Evolutionary conservation across 2,888 invertebrate species (phyloP), one percentile per base, ranked within the genome.

Genomic region (Trichogramma evanescens): DNA sequence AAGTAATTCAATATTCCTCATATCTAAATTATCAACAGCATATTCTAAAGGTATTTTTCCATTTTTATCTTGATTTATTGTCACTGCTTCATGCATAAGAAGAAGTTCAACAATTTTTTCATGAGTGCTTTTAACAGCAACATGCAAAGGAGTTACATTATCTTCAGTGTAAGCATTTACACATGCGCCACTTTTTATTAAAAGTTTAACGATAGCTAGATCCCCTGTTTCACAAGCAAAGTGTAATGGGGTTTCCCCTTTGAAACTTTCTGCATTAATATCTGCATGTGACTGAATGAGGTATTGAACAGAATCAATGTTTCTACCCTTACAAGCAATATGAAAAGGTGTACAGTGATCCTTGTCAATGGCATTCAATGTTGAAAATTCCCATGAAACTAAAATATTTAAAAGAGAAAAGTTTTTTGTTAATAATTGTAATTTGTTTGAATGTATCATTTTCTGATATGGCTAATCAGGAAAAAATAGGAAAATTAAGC

Each of bases 291-390:
- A 44, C 8, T 58, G 5, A 10, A 64, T 10, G 7, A 64, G 51
- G 43, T 58, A 50, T 46, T 54, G 7, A 5, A 62, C 53, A n/a
- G 54, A 56, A 10, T 50, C 43, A 8, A 42, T 43, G 13, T 49
- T 41, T 42, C 26, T 48, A 26, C 48, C 39, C 43, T 52, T 44
- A 5, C 51, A 52, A 44, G 64, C 64, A 10, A 56, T 9, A 39
- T 57, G 52, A 4, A 64, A 51, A 38, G 64, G 60, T 9, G 62
- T 63, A n/a, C 6, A 55, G 50, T 60, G 62, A 44, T 55, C 43
- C 6, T 54, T 48, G 7, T 54, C 42, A 8, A 50, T n/a, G 10
- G 40, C 41, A 49, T 58, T 53, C 1, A 58, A 10, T 5, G 48
- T 52, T 4, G 51, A 51, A 41, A 26, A 40, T 26, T 51, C 51